Conservation (phyloP, 2,888 invertebrate genomes). For the Polymixis lichenea region DNA sequence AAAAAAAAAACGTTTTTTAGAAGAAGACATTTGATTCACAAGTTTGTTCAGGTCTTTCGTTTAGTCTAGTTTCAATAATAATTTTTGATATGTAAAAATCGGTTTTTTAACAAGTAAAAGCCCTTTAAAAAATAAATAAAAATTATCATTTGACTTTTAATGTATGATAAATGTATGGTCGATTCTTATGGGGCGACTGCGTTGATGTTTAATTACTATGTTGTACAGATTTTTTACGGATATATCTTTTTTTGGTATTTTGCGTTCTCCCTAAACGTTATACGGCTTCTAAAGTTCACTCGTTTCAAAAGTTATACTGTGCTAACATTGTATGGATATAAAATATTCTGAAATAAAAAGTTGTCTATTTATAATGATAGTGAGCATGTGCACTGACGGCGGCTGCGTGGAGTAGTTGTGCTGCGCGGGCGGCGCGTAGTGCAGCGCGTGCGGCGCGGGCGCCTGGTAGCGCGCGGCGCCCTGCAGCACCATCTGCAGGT, state of each 20-base stretch:
- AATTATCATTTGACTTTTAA: background rate
- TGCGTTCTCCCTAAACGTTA: background rate
- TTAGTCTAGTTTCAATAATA: background rate
- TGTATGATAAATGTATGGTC: background rate
- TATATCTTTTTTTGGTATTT: background rate
- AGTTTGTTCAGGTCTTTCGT: background rate
- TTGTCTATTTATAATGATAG: background rate
- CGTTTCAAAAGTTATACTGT: background rate
- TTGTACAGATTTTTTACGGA: background rate
- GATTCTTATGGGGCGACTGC: background rate
- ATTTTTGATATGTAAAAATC: background rate
- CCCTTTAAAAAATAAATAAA: background rate
- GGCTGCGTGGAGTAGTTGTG: conserved; percentile 76
- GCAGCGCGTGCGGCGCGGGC: conserved; percentile 76
- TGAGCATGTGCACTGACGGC: conserved; percentile 69
- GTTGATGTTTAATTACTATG: background rate
- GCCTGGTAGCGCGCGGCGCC: conserved; percentile 78
- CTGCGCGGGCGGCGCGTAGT: conserved; percentile 69
- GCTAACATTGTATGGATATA: background rate
- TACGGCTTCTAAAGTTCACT: background rate
- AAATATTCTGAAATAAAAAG: no score
- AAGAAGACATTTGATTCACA: no score
- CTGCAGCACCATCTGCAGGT: conserved; percentile 88
- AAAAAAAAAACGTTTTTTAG: background rate
- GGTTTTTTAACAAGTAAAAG: background rate